phyloP scores from a whole-genome alignment of 2,888 invertebrate genomes.

The Phyto melanocephala region DNA sequence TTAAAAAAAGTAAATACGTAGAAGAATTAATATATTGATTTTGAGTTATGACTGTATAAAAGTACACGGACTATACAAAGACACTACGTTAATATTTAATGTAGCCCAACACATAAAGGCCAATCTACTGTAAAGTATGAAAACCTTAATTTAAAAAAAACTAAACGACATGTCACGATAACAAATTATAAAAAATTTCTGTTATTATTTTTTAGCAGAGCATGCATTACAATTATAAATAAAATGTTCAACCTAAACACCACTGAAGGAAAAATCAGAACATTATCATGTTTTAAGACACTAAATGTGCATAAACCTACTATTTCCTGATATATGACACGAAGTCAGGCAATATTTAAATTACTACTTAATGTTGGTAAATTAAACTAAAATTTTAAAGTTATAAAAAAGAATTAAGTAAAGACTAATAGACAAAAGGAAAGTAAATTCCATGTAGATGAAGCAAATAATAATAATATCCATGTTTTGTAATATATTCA shows the following conservation, averaged over 20 bases:
- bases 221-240: background rate
- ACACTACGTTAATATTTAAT: too few relatives aligned
- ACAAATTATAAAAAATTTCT: constrained; percentile 9
- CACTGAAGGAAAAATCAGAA: constrained; percentile 20
- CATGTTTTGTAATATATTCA: too few relatives aligned
- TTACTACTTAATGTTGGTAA: constrained; percentile 28
- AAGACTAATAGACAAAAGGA: background rate
- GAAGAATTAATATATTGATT: too few relatives aligned
- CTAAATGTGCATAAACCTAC: background rate
- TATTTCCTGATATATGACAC: constrained; percentile 6
- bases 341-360: constrained; percentile 37
- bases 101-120: background rate
- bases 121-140: too few relatives aligned
- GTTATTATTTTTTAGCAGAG: background rate
- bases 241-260: background rate
- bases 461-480: too few relatives aligned
- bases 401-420: background rate
- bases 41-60: too few relatives aligned
- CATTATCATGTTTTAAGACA: constrained; percentile 34
- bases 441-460: too few relatives aligned
- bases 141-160: constrained; percentile 16
- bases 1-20: too few relatives aligned
- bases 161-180: constrained; percentile 15
- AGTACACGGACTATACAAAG: too few relatives aligned
- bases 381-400: constrained; percentile 24